Base-by-base conservation (phyloP, 2,797 vertebrate species). In the Chaetodon trifasciatus region DNA sequence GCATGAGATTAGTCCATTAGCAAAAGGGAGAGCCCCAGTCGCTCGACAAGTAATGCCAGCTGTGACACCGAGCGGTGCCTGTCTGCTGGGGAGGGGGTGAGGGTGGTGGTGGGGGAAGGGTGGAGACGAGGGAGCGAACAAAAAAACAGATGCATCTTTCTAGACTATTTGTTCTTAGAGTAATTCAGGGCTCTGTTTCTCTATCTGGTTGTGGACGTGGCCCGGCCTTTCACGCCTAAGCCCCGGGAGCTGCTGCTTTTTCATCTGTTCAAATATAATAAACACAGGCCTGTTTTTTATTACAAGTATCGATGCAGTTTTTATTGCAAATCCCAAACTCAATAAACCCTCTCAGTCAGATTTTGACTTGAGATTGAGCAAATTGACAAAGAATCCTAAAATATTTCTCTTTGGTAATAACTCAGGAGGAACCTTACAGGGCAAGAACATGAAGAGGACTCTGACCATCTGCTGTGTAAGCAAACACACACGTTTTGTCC, bases 21-120 rank as follows among this genome's bases (percentile, higher is more conserved):
- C 83, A 89, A 87, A 81, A 74, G 79, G 84, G 80, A 94, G 90
- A 93, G 90, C 83, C 88, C 92, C 89, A 85, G 92, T 91, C 71
- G 79, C 91, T 82, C 76, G 93, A 94, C 93, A 89, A 91, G 93
- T 92, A 91, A 86, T 85, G 91, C 92, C 93, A 94, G 94, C 95
- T 95, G 95, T 93, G 93, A 93, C 92, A 90, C 85, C 74, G 91
- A 89, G 91, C 69, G 76, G 87, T 72, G 79, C 63, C 83, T 86
- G 87, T 81, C 89, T 89, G 84, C 74, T 81, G 6, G 67, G 89
- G 82, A 57, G 83, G 81, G 52, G 15, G 61, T 60, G 58, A 79
- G 78, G 69, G 57, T 17, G 69, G 66, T 49, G 83, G 78, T 78
- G 85, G 89, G 86, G 88, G 90, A 85, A 81, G 90, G 89, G 91